Evolutionary conservation across 64 coral and sea anemone species (phyloP), one percentile per base, ranked within the genome.

Genomic region (Anthopleura sola): DNA sequence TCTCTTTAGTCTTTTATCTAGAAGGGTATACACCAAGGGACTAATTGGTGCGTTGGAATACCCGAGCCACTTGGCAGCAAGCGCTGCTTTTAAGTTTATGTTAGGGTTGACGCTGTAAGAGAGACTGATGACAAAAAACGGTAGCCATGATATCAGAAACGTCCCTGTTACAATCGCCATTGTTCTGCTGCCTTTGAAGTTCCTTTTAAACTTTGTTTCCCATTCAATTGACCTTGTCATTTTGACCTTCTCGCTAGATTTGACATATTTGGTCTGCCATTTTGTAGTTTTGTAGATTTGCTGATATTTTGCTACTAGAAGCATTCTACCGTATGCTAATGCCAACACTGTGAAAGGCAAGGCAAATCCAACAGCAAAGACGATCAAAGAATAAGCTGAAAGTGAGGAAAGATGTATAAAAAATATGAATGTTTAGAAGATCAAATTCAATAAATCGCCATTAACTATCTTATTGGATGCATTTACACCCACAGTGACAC

Each of bases 201-300:
- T 79, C 44, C 76, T 79, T 48, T 44, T 38, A 79, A 79, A 3
- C 13, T 79, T 79, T 7, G 76, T 79, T 23, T 79, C 44, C 76
- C 76, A 79, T 44, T 79, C 76, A 79, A 79, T 6, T 24, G 76
- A 79, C 15, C 76, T 38, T 48, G 44, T 44, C 36, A 79, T 79
- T 48, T 79, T 20, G 6, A 79, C 37, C 13, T 38, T 38, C 31
- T 79, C 76, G 76, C 37, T 44, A 23, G 36, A 38, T 24, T 79
- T 79, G 17, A 26, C 39, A n/a, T 79, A 79, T 79, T 79, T 79
- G 44, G 76, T 44, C 19, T 79, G 36, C 76, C 76, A 79, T 23
- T 38, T 24, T 6, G 37, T 79, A 21, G 5, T 48, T 48, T 38
- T 44, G 11, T 37, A 26, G 3, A 16, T 48, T 7, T 33, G 36